Evolutionary conservation across 2,888 invertebrate species (phyloP).

Genomic region (Hypolimnas misippus): DNA sequence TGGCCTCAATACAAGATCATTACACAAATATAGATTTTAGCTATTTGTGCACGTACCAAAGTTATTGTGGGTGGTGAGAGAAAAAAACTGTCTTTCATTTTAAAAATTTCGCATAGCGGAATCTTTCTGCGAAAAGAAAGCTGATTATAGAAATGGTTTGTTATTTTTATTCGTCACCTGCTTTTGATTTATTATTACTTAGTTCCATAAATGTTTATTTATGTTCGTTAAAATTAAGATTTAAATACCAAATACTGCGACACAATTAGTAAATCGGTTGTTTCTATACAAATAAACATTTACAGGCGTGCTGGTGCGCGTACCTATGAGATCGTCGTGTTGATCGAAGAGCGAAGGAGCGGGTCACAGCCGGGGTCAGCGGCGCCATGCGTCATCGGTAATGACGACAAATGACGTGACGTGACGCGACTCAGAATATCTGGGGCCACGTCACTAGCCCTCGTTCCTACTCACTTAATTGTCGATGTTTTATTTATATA

Average conservation of each 20-base stretch:
- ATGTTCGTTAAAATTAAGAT: slow-evolving; percentile 1
- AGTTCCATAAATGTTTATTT: slow-evolving; percentile 25
- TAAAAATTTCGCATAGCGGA: slow-evolving; percentile 56
- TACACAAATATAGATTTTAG: slow-evolving; percentile 83
- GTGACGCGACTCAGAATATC: slow-evolving; percentile 58
- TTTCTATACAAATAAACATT: slow-evolving; percentile 3
- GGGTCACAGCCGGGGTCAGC: slow-evolving; percentile 75
- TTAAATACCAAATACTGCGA: neutral
- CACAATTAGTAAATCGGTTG: neutral
- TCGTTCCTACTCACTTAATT: slow-evolving; percentile 29
- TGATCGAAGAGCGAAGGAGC: slow-evolving; percentile 77
- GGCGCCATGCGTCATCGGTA: slow-evolving; percentile 80
- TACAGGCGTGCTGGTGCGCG: slow-evolving; percentile 17
- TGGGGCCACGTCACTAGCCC: slow-evolving; percentile 42
- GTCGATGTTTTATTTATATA: slow-evolving; percentile 34
- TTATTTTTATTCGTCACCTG: slow-evolving; percentile 67
- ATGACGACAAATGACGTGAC: slow-evolving; percentile 82
- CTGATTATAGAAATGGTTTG: slow-evolving; percentile 51
- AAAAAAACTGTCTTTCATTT: slow-evolving; percentile 55
- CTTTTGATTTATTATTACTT: slow-evolving; percentile 49
- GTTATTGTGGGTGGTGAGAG: slow-evolving; percentile 75
- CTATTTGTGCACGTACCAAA: slow-evolving; percentile 75
- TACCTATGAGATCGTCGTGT: slow-evolving; percentile 43
- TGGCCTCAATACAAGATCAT: slow-evolving; percentile 79
- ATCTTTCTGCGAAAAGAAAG: slow-evolving; percentile 78